A percentile compares a stretch with the other conserved stretches of the same genome.
phyloP scores from a whole-genome alignment of 2,113 vertebrate genomes.

The Tichodroma muraria region DNA sequence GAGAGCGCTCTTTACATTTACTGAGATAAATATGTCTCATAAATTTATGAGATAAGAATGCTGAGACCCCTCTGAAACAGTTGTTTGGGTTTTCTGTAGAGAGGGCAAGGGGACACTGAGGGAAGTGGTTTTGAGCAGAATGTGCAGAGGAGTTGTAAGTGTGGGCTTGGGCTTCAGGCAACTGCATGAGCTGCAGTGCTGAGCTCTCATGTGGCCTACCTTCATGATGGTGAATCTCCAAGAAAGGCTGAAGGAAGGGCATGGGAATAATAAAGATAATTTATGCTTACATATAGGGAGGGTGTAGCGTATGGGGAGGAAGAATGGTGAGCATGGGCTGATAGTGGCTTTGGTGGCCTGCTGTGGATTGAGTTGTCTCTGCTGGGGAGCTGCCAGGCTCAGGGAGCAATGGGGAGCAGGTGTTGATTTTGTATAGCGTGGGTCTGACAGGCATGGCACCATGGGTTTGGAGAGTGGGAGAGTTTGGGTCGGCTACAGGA shows the following conservation, averaged over 20 bases:
- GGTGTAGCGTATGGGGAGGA: background rate
- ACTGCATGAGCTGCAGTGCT: background rate
- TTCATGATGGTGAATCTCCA: background rate
- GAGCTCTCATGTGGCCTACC: background rate
- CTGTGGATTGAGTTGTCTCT: background rate
- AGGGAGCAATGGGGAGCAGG: background rate
- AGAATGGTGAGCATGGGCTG: background rate
- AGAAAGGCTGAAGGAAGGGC: background rate
- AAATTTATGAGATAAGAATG: too few species aligned
- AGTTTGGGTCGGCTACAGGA: background rate
- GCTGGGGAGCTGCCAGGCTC: background rate
- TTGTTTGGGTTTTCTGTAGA: background rate
- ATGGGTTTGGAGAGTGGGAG: background rate
- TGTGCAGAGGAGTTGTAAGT: background rate
- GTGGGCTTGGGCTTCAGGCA: background rate
- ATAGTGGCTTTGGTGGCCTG: background rate
- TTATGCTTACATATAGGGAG: background rate
- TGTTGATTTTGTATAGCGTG: background rate
- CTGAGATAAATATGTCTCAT: too few species aligned
- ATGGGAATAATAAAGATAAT: background rate
- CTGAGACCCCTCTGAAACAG: background rate
- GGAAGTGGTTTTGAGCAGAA: background rate
- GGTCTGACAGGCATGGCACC: fast-evolving
- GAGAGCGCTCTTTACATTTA: too few species aligned
- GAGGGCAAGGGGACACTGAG: background rate